Evolutionary conservation across 2,113 vertebrate genomes (phyloP).

Genomic region (Montifringilla adamsi): DNA sequence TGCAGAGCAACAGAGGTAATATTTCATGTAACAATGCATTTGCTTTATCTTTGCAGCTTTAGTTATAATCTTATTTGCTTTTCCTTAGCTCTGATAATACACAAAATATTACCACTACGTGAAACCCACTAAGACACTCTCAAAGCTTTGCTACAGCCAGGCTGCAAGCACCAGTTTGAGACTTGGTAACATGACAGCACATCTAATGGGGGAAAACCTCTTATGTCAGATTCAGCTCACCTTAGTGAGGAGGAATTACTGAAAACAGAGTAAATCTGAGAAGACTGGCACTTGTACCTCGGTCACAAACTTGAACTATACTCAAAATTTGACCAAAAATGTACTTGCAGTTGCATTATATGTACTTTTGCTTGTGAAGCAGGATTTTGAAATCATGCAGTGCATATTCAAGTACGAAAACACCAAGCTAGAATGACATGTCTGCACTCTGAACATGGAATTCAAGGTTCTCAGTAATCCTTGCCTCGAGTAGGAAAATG

Average conservation of each 20-base stretch:
- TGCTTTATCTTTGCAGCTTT: background rate
- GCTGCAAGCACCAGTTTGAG: background rate
- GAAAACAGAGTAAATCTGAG: background rate
- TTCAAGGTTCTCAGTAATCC: background rate
- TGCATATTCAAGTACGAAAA: background rate
- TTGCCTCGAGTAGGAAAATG: fast-evolving
- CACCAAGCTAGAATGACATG: background rate
- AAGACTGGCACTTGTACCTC: background rate
- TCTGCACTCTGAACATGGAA: background rate
- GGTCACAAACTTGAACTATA: background rate
- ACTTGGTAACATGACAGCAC: background rate
- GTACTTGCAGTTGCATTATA: background rate
- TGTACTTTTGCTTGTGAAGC: background rate
- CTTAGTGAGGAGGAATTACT: background rate
- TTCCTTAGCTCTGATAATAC: background rate
- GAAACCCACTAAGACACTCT: background rate
- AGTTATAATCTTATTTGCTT: background rate
- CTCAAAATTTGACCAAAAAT: background rate
- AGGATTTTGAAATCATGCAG: background rate
- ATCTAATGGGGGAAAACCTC: background rate
- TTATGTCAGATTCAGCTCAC: background rate
- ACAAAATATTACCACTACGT: background rate
- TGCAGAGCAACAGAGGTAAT: background rate
- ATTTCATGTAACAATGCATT: background rate
- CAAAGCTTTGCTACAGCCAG: background rate